Conservation (phyloP, 2,797 vertebrate species). For the Onychomys leucogaster region DNA sequence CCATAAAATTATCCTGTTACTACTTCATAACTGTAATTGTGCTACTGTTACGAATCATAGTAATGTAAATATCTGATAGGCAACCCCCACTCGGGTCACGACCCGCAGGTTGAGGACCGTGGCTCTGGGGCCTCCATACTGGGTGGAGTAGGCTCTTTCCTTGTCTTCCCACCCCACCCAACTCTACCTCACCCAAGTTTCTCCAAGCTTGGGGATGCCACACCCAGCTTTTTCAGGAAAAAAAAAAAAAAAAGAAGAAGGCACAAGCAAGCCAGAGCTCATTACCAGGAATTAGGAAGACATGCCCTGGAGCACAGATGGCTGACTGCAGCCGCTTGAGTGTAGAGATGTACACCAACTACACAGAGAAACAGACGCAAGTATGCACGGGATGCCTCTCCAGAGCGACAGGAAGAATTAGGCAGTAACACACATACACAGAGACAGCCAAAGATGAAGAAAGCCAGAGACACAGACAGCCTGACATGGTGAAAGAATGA, state of each 20-base stretch:
- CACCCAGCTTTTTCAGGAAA: conserved; percentile 72
- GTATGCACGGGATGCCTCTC: neutral
- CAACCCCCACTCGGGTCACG: neutral
- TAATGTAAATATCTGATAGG: neutral
- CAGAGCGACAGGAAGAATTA: neutral
- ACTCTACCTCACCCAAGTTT: conserved; percentile 61
- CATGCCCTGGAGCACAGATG: neutral
- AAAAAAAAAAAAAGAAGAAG: conserved; percentile 69
- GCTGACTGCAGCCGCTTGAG: neutral
- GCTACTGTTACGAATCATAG: neutral
- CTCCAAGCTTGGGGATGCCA: conserved; percentile 31
- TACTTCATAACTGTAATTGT: neutral
- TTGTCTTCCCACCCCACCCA: conserved; percentile 71
- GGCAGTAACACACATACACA: neutral
- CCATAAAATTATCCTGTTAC: neutral
- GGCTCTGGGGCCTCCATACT: neutral
- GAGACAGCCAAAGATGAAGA: neutral
- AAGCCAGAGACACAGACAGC: neutral
- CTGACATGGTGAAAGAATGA: neutral
- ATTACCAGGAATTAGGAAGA: conserved; percentile 70
- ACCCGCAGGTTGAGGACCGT: neutral
- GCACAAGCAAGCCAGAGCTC: conserved; percentile 52
- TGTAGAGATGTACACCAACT: neutral
- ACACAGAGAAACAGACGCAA: neutral
- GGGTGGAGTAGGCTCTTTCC: neutral